Percentiles rank a stretch among this genome's conserved stretches.
Conservation (phyloP, 2,888 invertebrate species). For the Antitype chi region DNA sequence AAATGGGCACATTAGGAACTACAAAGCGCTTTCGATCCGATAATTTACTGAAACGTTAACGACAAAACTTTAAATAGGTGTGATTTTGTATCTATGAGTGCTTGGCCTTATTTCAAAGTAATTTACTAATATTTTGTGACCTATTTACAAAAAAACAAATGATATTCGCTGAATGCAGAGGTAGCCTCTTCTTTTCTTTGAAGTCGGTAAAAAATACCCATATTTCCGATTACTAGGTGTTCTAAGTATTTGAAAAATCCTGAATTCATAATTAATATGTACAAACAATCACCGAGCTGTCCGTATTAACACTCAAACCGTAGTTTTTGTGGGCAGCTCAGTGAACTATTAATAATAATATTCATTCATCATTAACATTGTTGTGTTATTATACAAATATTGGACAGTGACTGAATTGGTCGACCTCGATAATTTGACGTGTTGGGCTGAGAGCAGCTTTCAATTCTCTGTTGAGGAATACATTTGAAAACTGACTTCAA, state of each 20-base stretch:
- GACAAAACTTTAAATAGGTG: conserved; percentile 29
- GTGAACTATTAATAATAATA: conserved; percentile 39
- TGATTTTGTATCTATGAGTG: conserved; percentile 15
- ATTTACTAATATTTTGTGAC: background rate
- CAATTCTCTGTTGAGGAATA: conserved; percentile 26
- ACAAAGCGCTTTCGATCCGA: conserved; percentile 29
- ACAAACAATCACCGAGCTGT: background rate
- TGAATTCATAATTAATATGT: background rate
- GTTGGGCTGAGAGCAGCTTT: conserved; percentile 15
- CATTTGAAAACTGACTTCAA: conserved; percentile 36
- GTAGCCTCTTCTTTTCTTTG: background rate
- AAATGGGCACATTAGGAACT: conserved; percentile 40
- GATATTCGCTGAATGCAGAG: background rate
- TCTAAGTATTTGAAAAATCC: background rate
- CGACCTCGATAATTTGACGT: conserved; percentile 34
- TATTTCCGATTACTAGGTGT: too few relatives aligned
- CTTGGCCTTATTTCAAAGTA: background rate
- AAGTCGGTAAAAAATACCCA: background rate
- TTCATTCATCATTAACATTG: conserved; percentile 33
- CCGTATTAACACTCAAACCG: background rate
- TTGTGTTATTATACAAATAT: conserved; percentile 17
- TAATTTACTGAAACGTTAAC: conserved; percentile 23
- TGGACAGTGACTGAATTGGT: conserved; percentile 12
- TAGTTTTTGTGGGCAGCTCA: conserved; percentile 24
- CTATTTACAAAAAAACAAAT: background rate